These are phyloP conservation scores for Dermochelys coriacea DNA, from an alignment of 2,797 vertebrate genomes.

Conservation along the genomic window DNA sequence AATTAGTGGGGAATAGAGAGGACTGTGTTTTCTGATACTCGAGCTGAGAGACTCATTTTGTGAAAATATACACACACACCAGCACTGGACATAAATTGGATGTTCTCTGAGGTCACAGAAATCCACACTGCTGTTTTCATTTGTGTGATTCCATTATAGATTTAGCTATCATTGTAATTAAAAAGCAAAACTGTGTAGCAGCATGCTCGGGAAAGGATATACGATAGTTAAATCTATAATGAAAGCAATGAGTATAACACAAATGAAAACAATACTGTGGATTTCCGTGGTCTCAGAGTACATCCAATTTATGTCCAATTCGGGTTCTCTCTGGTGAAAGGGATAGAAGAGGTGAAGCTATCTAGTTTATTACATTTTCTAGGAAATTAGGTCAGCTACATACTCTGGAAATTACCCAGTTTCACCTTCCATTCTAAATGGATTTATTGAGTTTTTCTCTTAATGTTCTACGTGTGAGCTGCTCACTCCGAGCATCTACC, in stretches of 20 bases:
- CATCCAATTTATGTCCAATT: not conserved
- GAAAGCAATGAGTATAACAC: not conserved
- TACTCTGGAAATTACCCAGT: not conserved
- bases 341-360: not conserved
- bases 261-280: not conserved
- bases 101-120: not conserved
- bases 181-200: not conserved
- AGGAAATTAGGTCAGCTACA: not conserved
- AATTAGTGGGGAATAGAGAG: not conserved
- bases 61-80: not conserved
- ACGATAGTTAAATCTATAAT: not conserved
- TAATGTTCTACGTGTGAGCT: rapidly evolving
- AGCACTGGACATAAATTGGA: not conserved
- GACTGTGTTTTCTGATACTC: not conserved
- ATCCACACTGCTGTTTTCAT: not conserved
- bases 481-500: not conserved
- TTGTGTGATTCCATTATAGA: not conserved
- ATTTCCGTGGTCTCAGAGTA: not conserved
- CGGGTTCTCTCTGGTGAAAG: not conserved
- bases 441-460: not conserved
- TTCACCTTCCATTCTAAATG: not conserved
- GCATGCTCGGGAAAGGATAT: not conserved
- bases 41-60: not conserved
- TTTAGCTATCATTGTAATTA: not conserved
- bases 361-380: not conserved